Evolutionary conservation across 2,797 vertebrate genomes (phyloP).

Genomic region (Peromyscus melanophrys): DNA sequence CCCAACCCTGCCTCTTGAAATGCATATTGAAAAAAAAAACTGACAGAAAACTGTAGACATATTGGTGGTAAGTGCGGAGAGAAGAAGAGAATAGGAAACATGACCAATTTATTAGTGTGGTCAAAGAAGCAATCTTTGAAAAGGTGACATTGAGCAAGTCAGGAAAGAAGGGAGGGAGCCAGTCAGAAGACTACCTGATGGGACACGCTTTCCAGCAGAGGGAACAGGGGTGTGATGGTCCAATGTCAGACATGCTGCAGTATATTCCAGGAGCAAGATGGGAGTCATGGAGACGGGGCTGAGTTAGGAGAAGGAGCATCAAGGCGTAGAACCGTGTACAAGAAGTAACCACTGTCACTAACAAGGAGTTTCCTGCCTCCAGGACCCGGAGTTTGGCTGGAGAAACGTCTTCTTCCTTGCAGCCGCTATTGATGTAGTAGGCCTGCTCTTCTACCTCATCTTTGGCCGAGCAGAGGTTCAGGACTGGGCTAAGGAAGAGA

Average conservation of each 20-base stretch:
- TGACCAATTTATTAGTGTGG: neutral
- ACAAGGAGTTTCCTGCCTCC: conserved; percentile 15
- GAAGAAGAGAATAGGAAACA: neutral
- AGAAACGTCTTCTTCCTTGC: conserved; percentile 91
- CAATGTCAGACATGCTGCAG: too few relatives aligned
- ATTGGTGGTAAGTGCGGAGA: neutral
- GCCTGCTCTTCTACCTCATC: conserved; percentile 88
- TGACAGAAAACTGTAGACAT: neutral
- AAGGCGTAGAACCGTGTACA: too few relatives aligned
- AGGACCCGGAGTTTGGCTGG: conserved; percentile 92
- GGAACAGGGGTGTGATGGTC: neutral
- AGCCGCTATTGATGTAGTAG: conserved; percentile 87
- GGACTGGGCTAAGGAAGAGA: conserved; percentile 88
- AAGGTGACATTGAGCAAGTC: neutral
- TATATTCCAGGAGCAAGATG: neutral
- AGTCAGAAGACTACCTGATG: neutral
- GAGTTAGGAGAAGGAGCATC: neutral
- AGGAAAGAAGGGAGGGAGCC: neutral
- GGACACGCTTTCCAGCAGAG: neutral
- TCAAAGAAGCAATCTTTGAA: neutral
- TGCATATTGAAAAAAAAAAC: neutral
- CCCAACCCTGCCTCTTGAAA: neutral
- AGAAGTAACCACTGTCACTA: neutral
- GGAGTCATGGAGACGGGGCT: neutral
- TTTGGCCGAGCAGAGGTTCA: conserved; percentile 90